Conservation (phyloP, 2,797 vertebrate genomes). For the Synaphobranchus kaupii region DNA sequence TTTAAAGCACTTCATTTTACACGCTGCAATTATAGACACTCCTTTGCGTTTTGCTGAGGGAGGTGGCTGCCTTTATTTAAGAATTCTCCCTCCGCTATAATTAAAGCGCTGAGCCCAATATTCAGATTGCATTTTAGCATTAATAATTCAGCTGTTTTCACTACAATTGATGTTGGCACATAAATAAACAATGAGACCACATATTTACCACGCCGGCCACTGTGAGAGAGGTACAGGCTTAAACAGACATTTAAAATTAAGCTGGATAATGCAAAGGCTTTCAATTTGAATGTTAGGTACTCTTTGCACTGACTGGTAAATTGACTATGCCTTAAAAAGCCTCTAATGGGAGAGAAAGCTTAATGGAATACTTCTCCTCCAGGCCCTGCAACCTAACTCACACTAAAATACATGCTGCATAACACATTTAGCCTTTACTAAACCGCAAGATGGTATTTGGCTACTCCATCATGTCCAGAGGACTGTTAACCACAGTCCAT, state of each 20-base stretch:
- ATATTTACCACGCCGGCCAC: constrained; percentile 69
- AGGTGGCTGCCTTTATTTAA: constrained; percentile 71
- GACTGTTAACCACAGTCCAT: constrained; percentile 50
- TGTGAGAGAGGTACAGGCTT: constrained; percentile 65
- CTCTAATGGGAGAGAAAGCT: constrained; percentile 55
- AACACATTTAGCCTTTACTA: constrained; percentile 53
- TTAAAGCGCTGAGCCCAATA: constrained; percentile 79
- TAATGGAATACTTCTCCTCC: constrained; percentile 71
- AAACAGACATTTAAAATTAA: constrained; percentile 83
- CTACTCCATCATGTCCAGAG: constrained; percentile 63
- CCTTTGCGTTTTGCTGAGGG: constrained; percentile 50
- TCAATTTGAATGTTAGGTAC: constrained; percentile 54
- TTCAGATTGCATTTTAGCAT: constrained; percentile 83
- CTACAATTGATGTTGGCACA: constrained; percentile 78
- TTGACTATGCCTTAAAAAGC: constrained; percentile 78
- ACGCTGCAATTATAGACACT: constrained; percentile 56
- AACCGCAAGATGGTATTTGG: constrained; percentile 12
- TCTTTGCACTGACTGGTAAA: constrained; percentile 74
- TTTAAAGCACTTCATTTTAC: constrained; percentile 56
- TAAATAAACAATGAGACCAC: constrained; percentile 82
- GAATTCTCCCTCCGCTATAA: constrained; percentile 76
- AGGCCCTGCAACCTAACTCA: constrained; percentile 67
- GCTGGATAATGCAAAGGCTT: constrained; percentile 75
- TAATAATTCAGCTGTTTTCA: constrained; percentile 83
- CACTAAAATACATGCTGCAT: constrained; percentile 69